Base-by-base conservation (phyloP, 2,113 vertebrate species). In the Potamarius usumacintae region DNA sequence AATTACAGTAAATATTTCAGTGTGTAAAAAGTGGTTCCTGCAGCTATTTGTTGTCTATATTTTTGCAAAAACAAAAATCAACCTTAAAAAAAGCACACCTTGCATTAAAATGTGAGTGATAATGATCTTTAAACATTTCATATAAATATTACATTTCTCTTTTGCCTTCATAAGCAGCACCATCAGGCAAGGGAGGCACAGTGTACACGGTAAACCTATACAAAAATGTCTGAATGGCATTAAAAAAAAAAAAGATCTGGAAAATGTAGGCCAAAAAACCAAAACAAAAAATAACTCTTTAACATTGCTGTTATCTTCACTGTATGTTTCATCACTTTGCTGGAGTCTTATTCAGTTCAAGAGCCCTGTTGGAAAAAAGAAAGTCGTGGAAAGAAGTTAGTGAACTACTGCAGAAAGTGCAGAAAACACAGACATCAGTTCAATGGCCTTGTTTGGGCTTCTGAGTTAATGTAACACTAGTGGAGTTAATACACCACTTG, bases 141-240 rank as follows among this genome's bases (percentile, higher is more conserved):
- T 65, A 83, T 79, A 88, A 83, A 86, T 86, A 72, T 57, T 11
- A 86, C 17, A 86, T 27, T 83, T 87, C 30, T 80, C 25, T 57
- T 67, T 78, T 83, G 89, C 90, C 78, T 65, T 91, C 90, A 91
- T 90, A 67, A 86, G 88, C 67, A 15, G 4, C 15, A 18, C 84
- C 89, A 84, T 88, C 90, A 81, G 82, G 89, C 91, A 85, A 83
- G 72, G 58, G 53, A 69, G 18, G 11, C 53, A 63, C 74, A 60
- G 14, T 42, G 63, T 58, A 50, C 50, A 34, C n/a, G 2, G n/a
- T 78, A 34, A 87, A 82, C 76, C 25, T 42, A 55, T 71, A 82
- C 78, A 82, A 77, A 9, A 88, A 79, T 79, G 17, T 83, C 34
- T 84, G 8, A 62, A 63, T 42, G 52, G 11, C 71, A 85, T 52